Evolutionary conservation across 2,113 vertebrate species (phyloP).

Genomic region (Heterotis niloticus): DNA sequence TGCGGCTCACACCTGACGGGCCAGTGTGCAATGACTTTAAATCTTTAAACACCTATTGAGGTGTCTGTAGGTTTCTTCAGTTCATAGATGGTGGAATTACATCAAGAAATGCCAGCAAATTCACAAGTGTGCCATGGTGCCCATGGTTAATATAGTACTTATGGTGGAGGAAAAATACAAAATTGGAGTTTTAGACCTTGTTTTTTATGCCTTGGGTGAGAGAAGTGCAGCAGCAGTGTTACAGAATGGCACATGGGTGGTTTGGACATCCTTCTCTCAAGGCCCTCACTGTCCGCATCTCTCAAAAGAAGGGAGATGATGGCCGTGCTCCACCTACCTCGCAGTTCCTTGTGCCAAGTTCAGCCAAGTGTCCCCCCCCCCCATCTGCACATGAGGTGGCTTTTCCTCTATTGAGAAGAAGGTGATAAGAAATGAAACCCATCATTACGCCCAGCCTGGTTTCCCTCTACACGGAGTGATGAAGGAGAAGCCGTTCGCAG

Average conservation of each 20-base stretch:
- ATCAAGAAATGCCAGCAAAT: background rate
- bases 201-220: background rate
- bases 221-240: background rate
- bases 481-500: too few relatives aligned
- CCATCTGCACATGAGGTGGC: too few relatives aligned
- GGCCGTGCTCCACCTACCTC: too few relatives aligned
- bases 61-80: background rate
- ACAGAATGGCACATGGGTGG: background rate
- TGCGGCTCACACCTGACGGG: background rate
- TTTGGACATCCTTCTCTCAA: too few relatives aligned
- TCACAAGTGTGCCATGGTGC: background rate
- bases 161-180: background rate
- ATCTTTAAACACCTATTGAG: background rate
- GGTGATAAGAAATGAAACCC: too few relatives aligned
- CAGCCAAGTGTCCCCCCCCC: too few relatives aligned
- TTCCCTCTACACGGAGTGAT: too few relatives aligned
- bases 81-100: background rate
- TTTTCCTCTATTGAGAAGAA: too few relatives aligned
- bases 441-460: too few relatives aligned
- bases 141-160: background rate
- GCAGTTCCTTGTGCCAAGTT: too few relatives aligned
- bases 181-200: background rate
- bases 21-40: conserved; percentile 10
- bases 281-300: too few relatives aligned
- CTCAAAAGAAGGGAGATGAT: too few relatives aligned